These are phyloP conservation scores for Cebus imitator DNA, from an alignment of 2,113 vertebrate genomes.

Conservation along the genomic window DNA sequence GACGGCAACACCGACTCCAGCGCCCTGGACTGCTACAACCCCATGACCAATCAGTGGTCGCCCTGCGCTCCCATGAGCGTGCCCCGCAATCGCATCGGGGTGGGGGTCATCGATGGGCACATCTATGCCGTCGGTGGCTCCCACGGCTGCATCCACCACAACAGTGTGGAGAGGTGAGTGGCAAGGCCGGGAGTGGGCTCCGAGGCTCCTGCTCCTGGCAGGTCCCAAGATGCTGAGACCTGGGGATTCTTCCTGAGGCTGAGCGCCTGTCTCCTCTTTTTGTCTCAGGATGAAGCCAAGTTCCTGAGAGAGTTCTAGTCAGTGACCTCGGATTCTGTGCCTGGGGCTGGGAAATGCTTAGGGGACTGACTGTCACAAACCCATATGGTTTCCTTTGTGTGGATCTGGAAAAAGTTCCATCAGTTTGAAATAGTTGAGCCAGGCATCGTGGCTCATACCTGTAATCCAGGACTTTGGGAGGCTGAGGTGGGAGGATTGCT, in stretches of 20 bases:
- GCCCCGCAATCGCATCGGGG: constrained; percentile 93
- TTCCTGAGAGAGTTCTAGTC: not conserved
- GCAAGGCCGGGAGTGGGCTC: not conserved
- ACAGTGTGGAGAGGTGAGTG: constrained; percentile 92
- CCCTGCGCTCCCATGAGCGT: constrained; percentile 94
- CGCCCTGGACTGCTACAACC: constrained; percentile 94
- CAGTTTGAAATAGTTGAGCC: not conserved
- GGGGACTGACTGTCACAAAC: not conserved
- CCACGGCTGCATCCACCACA: constrained; percentile 94
- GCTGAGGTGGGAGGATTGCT: not conserved
- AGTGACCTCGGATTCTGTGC: not conserved
- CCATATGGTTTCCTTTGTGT: not conserved
- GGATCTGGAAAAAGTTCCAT: not conserved
- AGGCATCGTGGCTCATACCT: not conserved
- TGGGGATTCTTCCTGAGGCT: too few relatives aligned
- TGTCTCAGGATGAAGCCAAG: not conserved
- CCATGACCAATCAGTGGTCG: constrained; percentile 95
- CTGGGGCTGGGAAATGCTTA: not conserved
- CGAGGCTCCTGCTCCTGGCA: fast-evolving
- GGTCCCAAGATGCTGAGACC: too few relatives aligned
- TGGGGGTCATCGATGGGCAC: constrained; percentile 94
- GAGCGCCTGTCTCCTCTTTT: not conserved
- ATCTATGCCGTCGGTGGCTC: constrained; percentile 96
- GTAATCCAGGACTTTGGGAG: not conserved
- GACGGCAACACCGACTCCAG: constrained; percentile 95